phyloP scores from a whole-genome alignment of 2,113 vertebrate species.

The Ceuthmochares aereus region DNA sequence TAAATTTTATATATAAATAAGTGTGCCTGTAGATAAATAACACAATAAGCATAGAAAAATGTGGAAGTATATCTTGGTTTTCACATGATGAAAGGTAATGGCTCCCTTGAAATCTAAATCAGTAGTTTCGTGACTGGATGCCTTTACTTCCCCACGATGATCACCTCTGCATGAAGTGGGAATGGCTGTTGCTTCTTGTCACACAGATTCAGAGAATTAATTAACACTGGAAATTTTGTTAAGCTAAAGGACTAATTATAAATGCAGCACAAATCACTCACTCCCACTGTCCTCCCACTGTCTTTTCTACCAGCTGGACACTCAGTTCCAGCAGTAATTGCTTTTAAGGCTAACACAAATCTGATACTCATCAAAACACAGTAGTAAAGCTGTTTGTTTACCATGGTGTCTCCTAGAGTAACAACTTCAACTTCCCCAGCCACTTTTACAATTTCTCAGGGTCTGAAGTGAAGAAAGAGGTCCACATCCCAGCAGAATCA shows the following conservation, averaged over 20 bases:
- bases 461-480: background rate
- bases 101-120: background rate
- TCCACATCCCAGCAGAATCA: background rate
- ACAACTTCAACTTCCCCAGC: background rate
- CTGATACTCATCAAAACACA: background rate
- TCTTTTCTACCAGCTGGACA: background rate
- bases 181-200: background rate
- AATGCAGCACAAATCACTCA: background rate
- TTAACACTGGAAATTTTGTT: background rate
- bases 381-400: background rate
- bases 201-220: background rate
- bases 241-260: background rate
- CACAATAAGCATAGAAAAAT: background rate
- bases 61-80: background rate
- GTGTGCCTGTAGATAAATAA: background rate
- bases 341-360: background rate
- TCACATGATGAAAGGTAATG: background rate
- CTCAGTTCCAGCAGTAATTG: background rate
- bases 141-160: background rate
- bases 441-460: background rate
- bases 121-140: background rate
- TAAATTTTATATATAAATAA: no score
- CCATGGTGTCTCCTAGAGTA: background rate
- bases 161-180: background rate
- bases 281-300: background rate